Evolutionary conservation across 2,113 vertebrate species (phyloP), one percentile per base, ranked within the genome.

Genomic region (Dicentrarchus labrax): DNA sequence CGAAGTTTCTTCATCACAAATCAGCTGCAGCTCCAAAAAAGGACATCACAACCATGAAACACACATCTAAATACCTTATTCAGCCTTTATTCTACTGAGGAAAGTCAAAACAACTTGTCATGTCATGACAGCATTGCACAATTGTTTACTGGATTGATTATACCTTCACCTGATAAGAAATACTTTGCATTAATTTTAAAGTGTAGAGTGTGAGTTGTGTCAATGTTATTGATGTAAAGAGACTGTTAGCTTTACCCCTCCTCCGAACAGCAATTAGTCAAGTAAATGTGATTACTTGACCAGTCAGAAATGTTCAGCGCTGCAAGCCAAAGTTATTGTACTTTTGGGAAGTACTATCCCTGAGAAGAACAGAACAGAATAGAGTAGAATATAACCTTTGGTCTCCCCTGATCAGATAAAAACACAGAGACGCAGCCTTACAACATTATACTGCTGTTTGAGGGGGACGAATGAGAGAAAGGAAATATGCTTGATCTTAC

Each of bases 401-500:
- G 8, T 51, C 21, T 51, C 17, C 4, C 16, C 66, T 36, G 30
- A 30, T 30, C 30, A 30, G 30, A 30, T 30, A 30, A 30, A 30
- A 30, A 30, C 30, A 30, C 30, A 30, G 2, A 30, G 30, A 30
- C 2, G 30, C 30, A 30, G 30, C 30, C 1, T 17, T 21, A 21
- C 8, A 21, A 10, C 1, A 11, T 17, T 6, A 10, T 8, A 21
- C 16, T 8, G 19, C 24, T 54, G 1, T 38, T n/a, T 1, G 4
- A 74, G 6, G 19, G 15, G 17, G 1, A 30, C 0, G 0, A 54
- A 53, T 2, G 12, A 17, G 7, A 57, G 7, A 0, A 5, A 19
- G 1, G 0, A 24, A 30, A 30, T 30, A 30, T 17, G n/a, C 1
- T 0, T 6, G 0, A 19, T 59, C 43, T 4, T 39, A 0, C 0